Conservation (phyloP, 2,113 vertebrate genomes). For the Calidris pugnax region DNA sequence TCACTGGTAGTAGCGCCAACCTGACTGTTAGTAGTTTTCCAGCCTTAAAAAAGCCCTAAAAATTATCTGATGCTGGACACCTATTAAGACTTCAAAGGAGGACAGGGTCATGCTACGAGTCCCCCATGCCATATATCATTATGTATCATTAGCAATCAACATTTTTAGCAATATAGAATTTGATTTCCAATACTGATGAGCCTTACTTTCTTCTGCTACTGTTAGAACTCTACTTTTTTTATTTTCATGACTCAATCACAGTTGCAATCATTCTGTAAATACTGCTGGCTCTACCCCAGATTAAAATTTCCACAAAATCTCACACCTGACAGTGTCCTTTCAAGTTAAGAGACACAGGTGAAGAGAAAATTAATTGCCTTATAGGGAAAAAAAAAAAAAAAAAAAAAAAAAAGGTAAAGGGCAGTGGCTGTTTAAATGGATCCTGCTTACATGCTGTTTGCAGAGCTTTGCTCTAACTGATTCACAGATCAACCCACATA, state of each 20-base stretch:
- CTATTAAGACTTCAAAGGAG: neutral
- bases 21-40: neutral
- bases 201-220: neutral
- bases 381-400: neutral
- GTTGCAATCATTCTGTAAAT: neutral
- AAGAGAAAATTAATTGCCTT: slow-evolving; percentile 30
- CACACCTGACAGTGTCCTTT: neutral
- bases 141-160: neutral
- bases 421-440: too few species aligned
- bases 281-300: neutral
- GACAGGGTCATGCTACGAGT: neutral
- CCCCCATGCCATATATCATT: neutral
- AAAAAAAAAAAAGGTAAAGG: neutral
- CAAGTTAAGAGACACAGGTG: neutral
- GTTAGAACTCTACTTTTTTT: neutral
- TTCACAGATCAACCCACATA: too few species aligned
- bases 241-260: neutral
- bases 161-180: neutral
- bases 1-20: neutral
- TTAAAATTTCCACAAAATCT: neutral
- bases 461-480: too few species aligned
- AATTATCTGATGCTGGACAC: neutral
- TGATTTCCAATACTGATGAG: neutral
- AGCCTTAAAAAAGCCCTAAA: neutral
- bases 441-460: too few species aligned